Conservation (phyloP, 2,113 vertebrate genomes). For the Pungitius pungitius region DNA sequence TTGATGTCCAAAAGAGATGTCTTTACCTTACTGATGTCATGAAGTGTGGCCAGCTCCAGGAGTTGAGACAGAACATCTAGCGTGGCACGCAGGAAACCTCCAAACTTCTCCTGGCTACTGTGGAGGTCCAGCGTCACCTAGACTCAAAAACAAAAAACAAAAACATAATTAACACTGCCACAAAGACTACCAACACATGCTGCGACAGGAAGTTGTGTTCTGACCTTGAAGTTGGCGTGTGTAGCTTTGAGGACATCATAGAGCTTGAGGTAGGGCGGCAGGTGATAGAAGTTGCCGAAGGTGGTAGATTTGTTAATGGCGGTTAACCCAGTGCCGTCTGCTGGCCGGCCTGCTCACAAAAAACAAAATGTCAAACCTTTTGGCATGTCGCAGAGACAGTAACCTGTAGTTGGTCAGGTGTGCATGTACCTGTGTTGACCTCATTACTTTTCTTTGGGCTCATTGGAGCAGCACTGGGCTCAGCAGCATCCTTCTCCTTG, state of each 20-base stretch:
- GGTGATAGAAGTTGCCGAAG: slow-evolving; percentile 93
- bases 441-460: slow-evolving; percentile 94
- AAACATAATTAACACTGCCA: neutral
- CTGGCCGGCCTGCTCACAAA: slow-evolving; percentile 83
- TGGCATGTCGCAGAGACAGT: neutral
- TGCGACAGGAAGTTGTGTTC: neutral
- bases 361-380: neutral
- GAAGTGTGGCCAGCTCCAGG: slow-evolving; percentile 92
- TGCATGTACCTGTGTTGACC: slow-evolving; percentile 84
- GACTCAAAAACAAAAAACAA: neutral
- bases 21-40: slow-evolving; percentile 94
- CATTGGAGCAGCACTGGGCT: slow-evolving; percentile 84
- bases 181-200: neutral
- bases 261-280: slow-evolving; percentile 94
- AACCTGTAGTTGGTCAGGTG: neutral
- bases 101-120: slow-evolving; percentile 93
- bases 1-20: neutral
- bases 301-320: slow-evolving; percentile 89
- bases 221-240: slow-evolving; percentile 95
- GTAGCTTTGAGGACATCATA: slow-evolving; percentile 97
- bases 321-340: slow-evolving; percentile 84
- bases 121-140: slow-evolving; percentile 97
- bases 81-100: slow-evolving; percentile 89
- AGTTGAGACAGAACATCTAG: slow-evolving; percentile 95
- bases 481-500: slow-evolving; percentile 89